Evolutionary conservation across 2,113 vertebrate genomes (phyloP), one percentile per base, ranked within the genome.

Genomic region (Calidris pygmaea): DNA sequence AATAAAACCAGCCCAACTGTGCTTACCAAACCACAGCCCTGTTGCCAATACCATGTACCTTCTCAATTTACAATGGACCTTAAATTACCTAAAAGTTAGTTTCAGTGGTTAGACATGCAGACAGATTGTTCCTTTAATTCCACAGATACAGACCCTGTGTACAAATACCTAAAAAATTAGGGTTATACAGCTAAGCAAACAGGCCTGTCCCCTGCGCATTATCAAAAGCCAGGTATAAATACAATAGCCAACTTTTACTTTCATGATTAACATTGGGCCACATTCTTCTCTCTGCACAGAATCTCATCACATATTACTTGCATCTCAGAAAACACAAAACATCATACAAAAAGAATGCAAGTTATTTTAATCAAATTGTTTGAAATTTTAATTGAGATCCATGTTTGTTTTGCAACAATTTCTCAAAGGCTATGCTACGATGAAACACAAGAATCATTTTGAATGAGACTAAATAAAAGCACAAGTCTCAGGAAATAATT

Each of bases 371-470:
- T 83, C 7, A 90, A 76, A 68, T 34, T 50, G 39, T 68, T 93
- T 20, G 17, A 88, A 37, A 80, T 73, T 94, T 94, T 95, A 91
- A 97, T 89, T n/a, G 59, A 47, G 26, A 79, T 58, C 66, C 66
- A 56, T 35, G 27, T 85, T 85, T 63, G 48, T 79, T 85, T 87
- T 94, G 74, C 67, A 94, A 89, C 52, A 83, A 30, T 74, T 90
- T 85, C 63, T 91, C 50, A 80, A 59, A 59, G 34, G 34, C 56
- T 59, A n/a, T 9, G 7, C 58, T 59, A 59, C 12, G 3, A 59
- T 59, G 58, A 59, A 59, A 59, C 56, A 59, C 34, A 59, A 35
- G 22, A 92, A 20, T 55, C 5, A 86, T 77, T 83, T 52, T 60
- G 32, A 91, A 48, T 5, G 3, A 86, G 67, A 88, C 75, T 41